Evolutionary conservation across 2,888 invertebrate genomes (phyloP).

Genomic region (Lacanobia wlatinum): DNA sequence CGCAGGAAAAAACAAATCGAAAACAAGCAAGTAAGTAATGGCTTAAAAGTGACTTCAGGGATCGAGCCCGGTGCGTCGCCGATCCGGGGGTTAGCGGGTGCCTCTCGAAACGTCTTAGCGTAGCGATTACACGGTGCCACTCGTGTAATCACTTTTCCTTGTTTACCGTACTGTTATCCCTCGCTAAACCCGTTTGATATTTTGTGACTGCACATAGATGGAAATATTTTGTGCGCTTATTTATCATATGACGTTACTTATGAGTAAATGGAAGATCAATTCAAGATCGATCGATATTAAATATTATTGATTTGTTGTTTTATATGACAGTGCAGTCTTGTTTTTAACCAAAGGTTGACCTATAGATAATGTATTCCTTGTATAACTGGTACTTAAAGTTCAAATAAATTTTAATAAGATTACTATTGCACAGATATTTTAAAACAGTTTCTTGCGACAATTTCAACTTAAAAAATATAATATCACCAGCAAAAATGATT

Average conservation of each 20-base stretch:
- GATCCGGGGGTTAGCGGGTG: constrained; percentile 67
- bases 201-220: constrained; percentile 23
- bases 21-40: constrained; percentile 89
- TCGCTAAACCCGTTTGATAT: constrained; percentile 41
- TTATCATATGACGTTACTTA: not conserved
- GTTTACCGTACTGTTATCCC: constrained; percentile 53
- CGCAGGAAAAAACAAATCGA: constrained; percentile 86
- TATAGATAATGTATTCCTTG: no score
- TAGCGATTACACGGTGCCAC: constrained; percentile 70
- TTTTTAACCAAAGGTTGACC: no score
- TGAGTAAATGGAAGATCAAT: not conserved
- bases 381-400: no score
- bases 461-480: not conserved
- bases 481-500: not conserved
- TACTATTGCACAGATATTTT: no score
- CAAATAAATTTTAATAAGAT: no score
- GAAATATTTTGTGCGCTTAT: not conserved
- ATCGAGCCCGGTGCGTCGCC: constrained; percentile 73
- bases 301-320: not conserved
- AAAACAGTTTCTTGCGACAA: not conserved
- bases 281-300: not conserved
- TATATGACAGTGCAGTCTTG: no score
- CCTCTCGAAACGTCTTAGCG: constrained; percentile 70
- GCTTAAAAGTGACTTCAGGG: constrained; percentile 86
- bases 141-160: constrained; percentile 73